phyloP scores from a whole-genome alignment of 2,797 vertebrate genomes.

The Melanotaenia nigrans region DNA sequence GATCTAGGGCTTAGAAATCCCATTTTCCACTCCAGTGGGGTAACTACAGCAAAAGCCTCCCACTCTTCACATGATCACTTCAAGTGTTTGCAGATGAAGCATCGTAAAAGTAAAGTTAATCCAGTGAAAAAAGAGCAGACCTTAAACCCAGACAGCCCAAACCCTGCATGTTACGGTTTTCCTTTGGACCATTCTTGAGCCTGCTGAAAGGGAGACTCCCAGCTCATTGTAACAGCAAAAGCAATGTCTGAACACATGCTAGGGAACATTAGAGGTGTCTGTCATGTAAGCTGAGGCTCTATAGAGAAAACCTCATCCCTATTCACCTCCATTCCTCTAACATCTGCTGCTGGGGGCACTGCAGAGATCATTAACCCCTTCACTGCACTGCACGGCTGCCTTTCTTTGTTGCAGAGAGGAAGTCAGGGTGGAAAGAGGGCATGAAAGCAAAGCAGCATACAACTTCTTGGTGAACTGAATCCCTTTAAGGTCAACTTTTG shows the following conservation, averaged over 20 bases:
- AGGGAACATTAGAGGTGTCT: constrained; percentile 71
- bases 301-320: constrained; percentile 77
- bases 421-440: constrained; percentile 41
- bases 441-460: constrained; percentile 41
- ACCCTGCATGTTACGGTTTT: constrained; percentile 27
- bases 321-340: constrained; percentile 81
- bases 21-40: constrained; percentile 75
- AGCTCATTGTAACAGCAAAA: constrained; percentile 69
- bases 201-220: constrained; percentile 57
- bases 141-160: constrained; percentile 26
- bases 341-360: constrained; percentile 79
- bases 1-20: constrained; percentile 77
- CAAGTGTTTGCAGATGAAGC: constrained; percentile 48
- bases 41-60: constrained; percentile 61
- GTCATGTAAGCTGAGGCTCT: constrained; percentile 68
- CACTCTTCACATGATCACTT: constrained; percentile 51
- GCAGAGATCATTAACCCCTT: constrained; percentile 79
- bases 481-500: constrained; percentile 56
- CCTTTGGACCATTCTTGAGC: constrained; percentile 10
- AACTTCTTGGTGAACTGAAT: constrained; percentile 44
- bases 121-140: constrained; percentile 18
- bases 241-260: constrained; percentile 65
- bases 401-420: constrained; percentile 66
- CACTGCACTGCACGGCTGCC: constrained; percentile 47
- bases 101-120: constrained; percentile 46